phyloP scores from a whole-genome alignment of 2,888 invertebrate genomes.

The Lomographa bimaculata region DNA sequence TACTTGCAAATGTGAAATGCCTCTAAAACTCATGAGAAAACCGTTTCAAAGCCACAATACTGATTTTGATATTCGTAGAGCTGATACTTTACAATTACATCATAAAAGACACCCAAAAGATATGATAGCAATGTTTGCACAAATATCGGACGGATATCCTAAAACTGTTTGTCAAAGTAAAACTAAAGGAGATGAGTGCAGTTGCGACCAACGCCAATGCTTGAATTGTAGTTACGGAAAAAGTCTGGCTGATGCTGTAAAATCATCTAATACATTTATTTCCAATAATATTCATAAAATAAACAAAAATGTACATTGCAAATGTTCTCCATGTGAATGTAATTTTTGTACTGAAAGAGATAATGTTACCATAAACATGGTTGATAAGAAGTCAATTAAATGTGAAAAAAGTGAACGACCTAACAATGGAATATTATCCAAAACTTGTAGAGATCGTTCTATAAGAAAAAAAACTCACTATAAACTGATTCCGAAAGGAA shows the following conservation, averaged over 20 bases:
- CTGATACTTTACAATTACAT: no score
- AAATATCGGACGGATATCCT: conserved; percentile 34
- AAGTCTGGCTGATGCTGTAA: conserved; percentile 20
- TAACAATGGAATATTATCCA: conserved; percentile 29
- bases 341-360: conserved; percentile 32
- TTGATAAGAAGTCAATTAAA: neutral
- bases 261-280: conserved; percentile 16
- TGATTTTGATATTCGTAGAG: conserved; percentile 53
- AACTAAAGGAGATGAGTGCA: no score
- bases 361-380: neutral
- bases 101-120: conserved; percentile 30
- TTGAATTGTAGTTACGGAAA: conserved; percentile 40
- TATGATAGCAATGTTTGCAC: conserved; percentile 46
- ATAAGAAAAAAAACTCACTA: conserved; percentile 3
- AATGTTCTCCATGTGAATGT: conserved; percentile 39
- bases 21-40: conserved; percentile 47
- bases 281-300: neutral
- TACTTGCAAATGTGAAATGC: conserved; percentile 49
- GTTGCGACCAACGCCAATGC: conserved; percentile 50
- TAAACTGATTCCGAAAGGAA: conserved; percentile 7
- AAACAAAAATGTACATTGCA: conserved; percentile 18
- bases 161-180: conserved; percentile 20
- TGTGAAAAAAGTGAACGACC: conserved; percentile 42
- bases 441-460: conserved; percentile 1
- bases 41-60: conserved; percentile 43